Conservation (phyloP, 2,797 vertebrate species). For the Coendou prehensilis region DNA sequence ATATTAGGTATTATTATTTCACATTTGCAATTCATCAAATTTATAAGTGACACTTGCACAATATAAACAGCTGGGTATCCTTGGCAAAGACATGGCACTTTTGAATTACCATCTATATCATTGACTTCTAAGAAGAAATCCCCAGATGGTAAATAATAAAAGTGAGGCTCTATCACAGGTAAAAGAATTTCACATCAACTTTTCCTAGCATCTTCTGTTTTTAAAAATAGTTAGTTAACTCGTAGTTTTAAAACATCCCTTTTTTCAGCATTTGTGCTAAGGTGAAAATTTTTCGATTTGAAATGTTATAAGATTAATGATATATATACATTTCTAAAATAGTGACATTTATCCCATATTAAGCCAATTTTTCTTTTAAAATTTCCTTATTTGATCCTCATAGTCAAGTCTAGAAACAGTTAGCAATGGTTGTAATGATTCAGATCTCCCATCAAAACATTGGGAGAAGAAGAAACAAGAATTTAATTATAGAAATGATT, state of each 20-base stretch:
- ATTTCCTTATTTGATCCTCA: background rate
- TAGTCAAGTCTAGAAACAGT: slow-evolving; percentile 24
- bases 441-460: background rate
- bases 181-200: background rate
- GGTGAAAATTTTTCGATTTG: background rate
- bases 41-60: slow-evolving; percentile 53
- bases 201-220: slow-evolving; percentile 20
- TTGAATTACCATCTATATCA: slow-evolving; percentile 11
- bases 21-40: slow-evolving; percentile 20
- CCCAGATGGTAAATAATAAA: background rate
- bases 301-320: background rate
- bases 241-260: background rate
- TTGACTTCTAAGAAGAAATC: slow-evolving; percentile 41
- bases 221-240: slow-evolving; percentile 29
- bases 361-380: slow-evolving; percentile 25
- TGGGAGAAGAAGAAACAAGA: background rate
- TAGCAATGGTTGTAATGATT: background rate
- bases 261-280: background rate
- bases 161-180: background rate
- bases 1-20: slow-evolving; percentile 29
- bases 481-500: background rate
- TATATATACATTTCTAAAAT: background rate
- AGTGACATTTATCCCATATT: slow-evolving; percentile 7
- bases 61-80: slow-evolving; percentile 62
- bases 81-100: slow-evolving; percentile 49